Base-by-base conservation (phyloP, 2,113 vertebrate genomes). In the Cichladusa arquata region DNA sequence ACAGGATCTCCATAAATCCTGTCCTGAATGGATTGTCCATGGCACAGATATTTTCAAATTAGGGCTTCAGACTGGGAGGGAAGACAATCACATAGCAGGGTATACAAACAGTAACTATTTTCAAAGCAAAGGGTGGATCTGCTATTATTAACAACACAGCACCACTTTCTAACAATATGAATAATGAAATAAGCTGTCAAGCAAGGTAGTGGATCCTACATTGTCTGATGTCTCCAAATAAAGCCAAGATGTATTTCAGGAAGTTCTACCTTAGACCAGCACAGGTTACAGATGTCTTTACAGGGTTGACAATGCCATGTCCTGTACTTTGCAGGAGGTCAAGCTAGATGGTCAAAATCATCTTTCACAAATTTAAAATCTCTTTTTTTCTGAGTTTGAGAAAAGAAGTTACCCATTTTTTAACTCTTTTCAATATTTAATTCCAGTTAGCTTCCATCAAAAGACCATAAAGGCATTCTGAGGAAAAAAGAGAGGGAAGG, bases 1-100 rank as follows among this genome's bases (percentile, higher is more conserved):
- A 53, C 28, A 86, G 76, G 23, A 81, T 79, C 56, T 81, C 60
- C 69, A 81, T 92, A 93, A 94, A 86, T 93, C 72, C 86, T 74
- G 28, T 67, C 64, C 85, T 88, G 69, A 90, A 86, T 92, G 79
- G 74, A 71, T 93, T 83, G 88, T 90, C 88, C 5, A 4, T 23
- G 60, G 47, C 14, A 51, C 31, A 86, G 34, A 34, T 36, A 40
- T 85, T 92, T 90, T 92, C 62, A 95, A 78, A 93, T 77, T 56
- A 80, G 82, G 31, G 10, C 15, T 90, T 86, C 28, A 69, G 51
- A 48, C 28, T 51, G 1, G 0, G 11, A 73, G 26, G 24, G 44
- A 69, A 92, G 74, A 26, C 16, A 79, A 13, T 20, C 74, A 80
- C 5, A 3, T 14, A 80, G 14, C 6, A 73, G 65, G 54, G 34